phyloP scores from a whole-genome alignment of 1,140 invertebrate species.

The Drosophila triauraria region DNA sequence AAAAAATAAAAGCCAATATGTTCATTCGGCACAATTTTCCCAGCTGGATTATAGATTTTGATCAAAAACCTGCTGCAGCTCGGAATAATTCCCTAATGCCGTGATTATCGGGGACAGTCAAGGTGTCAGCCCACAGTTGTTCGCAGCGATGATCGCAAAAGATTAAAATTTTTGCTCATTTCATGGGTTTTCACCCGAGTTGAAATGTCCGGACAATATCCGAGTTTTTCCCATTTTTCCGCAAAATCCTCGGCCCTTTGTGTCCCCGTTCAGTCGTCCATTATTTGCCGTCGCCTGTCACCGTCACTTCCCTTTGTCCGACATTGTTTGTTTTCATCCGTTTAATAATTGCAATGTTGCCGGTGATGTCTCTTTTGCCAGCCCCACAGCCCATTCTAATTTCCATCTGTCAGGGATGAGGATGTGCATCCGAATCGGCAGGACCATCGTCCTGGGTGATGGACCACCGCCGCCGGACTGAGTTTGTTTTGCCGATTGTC shows the following conservation, averaged over 20 bases:
- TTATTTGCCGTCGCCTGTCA: slow-evolving; percentile 63
- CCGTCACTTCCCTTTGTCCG: slow-evolving; percentile 57
- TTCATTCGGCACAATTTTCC: slow-evolving; percentile 7
- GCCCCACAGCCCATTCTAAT: slow-evolving; percentile 55
- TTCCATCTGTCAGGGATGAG: slow-evolving; percentile 50
- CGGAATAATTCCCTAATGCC: slow-evolving; percentile 36
- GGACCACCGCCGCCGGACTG: slow-evolving; percentile 21
- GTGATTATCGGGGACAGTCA: slow-evolving; percentile 44
- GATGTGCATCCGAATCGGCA: slow-evolving; percentile 20
- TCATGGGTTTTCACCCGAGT: slow-evolving; percentile 54
- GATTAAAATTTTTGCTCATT: slow-evolving; percentile 71
- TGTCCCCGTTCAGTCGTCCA: slow-evolving; percentile 29
- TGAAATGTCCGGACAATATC: slow-evolving; percentile 48
- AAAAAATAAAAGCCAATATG: not conserved
- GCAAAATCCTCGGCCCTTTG: slow-evolving; percentile 45
- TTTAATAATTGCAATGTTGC: slow-evolving; percentile 70
- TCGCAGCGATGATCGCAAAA: slow-evolving; percentile 31
- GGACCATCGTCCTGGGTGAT: slow-evolving; percentile 13
- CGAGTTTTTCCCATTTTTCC: slow-evolving; percentile 48
- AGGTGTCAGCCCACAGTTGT: slow-evolving; percentile 41
- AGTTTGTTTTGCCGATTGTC: slow-evolving; percentile 60
- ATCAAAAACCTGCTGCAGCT: slow-evolving; percentile 45
- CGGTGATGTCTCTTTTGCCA: slow-evolving; percentile 58
- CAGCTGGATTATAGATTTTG: slow-evolving; percentile 30
- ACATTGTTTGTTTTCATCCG: slow-evolving; percentile 67